phyloP scores from a whole-genome alignment of 2,888 invertebrate genomes.

The Candidula unifasciata region DNA sequence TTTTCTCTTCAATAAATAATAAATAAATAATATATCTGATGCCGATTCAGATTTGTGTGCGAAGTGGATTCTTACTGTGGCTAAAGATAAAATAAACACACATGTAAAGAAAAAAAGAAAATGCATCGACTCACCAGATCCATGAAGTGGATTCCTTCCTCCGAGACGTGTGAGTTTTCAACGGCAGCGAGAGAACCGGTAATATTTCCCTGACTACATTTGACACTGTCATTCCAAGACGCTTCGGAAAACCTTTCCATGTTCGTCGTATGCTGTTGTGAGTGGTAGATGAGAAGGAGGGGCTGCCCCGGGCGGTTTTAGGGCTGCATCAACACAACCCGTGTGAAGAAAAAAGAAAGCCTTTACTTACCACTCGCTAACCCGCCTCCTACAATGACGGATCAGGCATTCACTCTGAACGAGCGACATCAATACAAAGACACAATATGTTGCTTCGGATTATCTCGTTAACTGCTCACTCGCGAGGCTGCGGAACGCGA shows the following conservation, averaged over 20 bases:
- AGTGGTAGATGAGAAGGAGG: background rate
- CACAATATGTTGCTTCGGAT: constrained; percentile 45
- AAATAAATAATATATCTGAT: no score
- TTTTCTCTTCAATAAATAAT: no score
- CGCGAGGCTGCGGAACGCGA: background rate
- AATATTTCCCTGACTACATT: background rate
- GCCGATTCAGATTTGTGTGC: background rate
- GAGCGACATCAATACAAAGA: constrained; percentile 35
- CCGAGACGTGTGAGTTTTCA: background rate
- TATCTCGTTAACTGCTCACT: constrained; percentile 23
- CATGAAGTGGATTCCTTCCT: background rate
- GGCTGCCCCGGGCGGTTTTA: background rate
- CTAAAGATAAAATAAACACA: background rate
- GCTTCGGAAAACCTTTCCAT: constrained; percentile 38
- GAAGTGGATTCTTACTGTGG: background rate
- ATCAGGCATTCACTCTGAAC: constrained; percentile 23
- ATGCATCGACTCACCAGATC: constrained; percentile 1
- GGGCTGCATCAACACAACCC: constrained; percentile 14
- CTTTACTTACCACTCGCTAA: constrained; percentile 9
- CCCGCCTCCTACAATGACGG: constrained; percentile 27
- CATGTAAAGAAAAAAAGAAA: background rate
- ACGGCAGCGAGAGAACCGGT: background rate
- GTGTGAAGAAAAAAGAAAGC: constrained; percentile 10
- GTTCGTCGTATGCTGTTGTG: constrained; percentile 17
- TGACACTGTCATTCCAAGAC: constrained; percentile 6